Conservation (phyloP, 2,797 vertebrate species). For the Sparidentex hasta region DNA sequence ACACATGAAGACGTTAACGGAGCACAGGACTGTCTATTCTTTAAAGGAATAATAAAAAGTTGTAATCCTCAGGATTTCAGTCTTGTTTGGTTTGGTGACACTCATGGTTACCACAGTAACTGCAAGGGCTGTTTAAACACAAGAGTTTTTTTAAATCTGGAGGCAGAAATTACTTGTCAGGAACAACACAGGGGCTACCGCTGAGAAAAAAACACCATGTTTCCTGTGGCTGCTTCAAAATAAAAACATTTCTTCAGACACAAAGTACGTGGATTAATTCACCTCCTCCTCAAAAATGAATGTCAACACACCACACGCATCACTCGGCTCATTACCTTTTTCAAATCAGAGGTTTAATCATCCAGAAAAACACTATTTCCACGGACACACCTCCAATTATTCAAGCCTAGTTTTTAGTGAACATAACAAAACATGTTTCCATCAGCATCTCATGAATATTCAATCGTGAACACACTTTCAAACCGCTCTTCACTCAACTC, state of each 20-base stretch:
- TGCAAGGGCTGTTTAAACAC: background rate
- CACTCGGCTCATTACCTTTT: background rate
- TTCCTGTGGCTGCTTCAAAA: slow-evolving; percentile 6
- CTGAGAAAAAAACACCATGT: background rate
- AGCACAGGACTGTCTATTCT: background rate
- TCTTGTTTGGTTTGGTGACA: background rate
- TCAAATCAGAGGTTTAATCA: slow-evolving; percentile 24
- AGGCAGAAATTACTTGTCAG: background rate
- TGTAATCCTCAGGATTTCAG: background rate
- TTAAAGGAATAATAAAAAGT: background rate
- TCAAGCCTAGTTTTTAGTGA: background rate
- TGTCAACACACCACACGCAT: background rate
- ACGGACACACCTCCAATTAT: background rate
- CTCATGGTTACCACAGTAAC: background rate
- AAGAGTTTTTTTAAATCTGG: background rate
- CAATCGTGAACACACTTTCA: background rate
- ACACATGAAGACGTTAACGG: background rate
- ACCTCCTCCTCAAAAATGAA: background rate
- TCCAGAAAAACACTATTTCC: slow-evolving; percentile 8
- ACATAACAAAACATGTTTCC: slow-evolving; percentile 4
- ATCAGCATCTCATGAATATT: slow-evolving; percentile 33
- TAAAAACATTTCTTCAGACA: background rate
- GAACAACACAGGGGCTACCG: background rate
- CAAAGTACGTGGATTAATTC: slow-evolving; percentile 8
- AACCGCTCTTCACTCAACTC: background rate